These are phyloP conservation scores for Lithophane semibrunnea DNA, from an alignment of 2,888 invertebrate species.

Conservation along the genomic window DNA sequence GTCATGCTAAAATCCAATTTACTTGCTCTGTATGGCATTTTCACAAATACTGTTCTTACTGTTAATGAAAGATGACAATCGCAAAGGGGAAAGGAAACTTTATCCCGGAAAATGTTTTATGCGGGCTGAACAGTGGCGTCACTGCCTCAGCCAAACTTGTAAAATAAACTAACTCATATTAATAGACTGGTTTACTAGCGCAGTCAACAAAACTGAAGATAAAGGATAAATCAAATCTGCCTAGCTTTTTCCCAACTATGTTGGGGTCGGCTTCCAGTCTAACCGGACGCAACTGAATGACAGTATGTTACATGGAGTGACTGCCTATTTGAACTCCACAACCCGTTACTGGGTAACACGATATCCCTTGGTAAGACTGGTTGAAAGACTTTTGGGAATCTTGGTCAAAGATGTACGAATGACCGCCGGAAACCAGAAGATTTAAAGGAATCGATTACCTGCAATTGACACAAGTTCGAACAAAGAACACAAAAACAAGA, in stretches of 20 bases:
- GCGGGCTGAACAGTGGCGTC: background rate
- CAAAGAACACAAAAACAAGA: conserved; percentile 11
- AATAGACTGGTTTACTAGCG: background rate
- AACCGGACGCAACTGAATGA: background rate
- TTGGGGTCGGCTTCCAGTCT: background rate
- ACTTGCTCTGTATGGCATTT: background rate
- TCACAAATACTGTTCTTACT: background rate
- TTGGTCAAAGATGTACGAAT: background rate
- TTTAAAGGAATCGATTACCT: background rate
- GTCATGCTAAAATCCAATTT: background rate
- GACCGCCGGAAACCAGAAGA: background rate
- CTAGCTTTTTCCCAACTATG: background rate
- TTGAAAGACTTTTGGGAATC: background rate
- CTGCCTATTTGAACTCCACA: background rate
- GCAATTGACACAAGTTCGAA: background rate
- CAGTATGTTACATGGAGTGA: background rate
- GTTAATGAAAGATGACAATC: background rate
- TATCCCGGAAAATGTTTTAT: background rate
- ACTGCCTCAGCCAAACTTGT: background rate
- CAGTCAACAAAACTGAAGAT: background rate
- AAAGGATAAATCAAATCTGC: background rate
- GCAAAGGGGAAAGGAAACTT: background rate
- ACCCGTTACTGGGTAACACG: background rate
- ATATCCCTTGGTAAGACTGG: background rate
- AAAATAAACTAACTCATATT: background rate